Percentiles rank a stretch among this genome's conserved stretches.
Evolutionary conservation across 2,113 vertebrate species (phyloP).

Genomic region (Penelope pileata): DNA sequence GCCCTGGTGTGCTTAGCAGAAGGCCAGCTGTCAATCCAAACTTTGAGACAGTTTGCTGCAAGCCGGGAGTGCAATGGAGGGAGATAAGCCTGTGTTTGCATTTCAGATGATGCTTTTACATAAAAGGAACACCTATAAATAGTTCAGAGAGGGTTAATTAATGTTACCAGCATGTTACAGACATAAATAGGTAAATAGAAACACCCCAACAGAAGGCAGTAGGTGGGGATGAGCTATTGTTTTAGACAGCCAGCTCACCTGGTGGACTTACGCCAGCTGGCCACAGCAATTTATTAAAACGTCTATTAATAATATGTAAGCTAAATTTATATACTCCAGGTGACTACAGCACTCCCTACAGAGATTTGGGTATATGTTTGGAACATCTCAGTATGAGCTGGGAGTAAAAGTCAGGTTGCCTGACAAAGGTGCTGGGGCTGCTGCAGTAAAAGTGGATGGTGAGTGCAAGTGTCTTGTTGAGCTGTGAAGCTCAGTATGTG

Average conservation of each 20-base stretch:
- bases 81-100: constrained; percentile 7
- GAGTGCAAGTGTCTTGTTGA: background rate
- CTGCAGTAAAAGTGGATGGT: background rate
- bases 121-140: constrained; percentile 16
- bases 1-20: background rate
- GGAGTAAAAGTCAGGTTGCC: background rate
- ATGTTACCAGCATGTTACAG: constrained; percentile 13
- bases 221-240: background rate
- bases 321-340: background rate
- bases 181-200: background rate
- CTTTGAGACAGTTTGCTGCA: background rate
- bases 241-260: constrained; percentile 32
- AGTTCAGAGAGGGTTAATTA: constrained; percentile 33
- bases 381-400: background rate
- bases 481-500: background rate
- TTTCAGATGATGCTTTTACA: background rate
- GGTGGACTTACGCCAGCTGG: background rate
- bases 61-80: background rate
- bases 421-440: background rate
- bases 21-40: background rate
- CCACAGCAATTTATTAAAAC: constrained; percentile 8
- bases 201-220: constrained; percentile 16
- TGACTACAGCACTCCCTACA: background rate
- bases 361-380: background rate
- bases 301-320: constrained; percentile 20